Conservation (phyloP, 2,888 invertebrate genomes). For the Piscicola geometra region DNA sequence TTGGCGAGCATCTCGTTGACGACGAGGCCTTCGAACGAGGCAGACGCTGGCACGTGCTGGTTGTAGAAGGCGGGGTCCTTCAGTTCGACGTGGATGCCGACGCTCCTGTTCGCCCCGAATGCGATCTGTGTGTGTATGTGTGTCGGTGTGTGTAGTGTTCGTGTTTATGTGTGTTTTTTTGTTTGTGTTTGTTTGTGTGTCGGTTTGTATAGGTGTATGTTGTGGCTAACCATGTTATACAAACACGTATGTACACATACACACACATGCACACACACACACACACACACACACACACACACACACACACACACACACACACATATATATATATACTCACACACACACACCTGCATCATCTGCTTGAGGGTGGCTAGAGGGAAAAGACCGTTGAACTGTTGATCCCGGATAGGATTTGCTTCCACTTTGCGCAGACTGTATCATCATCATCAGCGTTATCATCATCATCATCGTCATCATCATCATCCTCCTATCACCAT, state of each 20-base stretch:
- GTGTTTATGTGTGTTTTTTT: not conserved
- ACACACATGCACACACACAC: too few species aligned
- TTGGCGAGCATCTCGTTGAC: constrained; percentile 34
- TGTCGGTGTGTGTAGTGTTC: too few species aligned
- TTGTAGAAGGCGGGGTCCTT: constrained; percentile 43
- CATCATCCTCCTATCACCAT: too few species aligned
- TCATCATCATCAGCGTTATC: too few species aligned
- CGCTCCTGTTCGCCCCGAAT: constrained; percentile 30
- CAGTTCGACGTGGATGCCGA: constrained; percentile 42
- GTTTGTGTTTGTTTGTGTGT: not conserved
- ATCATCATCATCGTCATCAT: too few species aligned
- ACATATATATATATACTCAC: not conserved
- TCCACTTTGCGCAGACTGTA: constrained; percentile 40
- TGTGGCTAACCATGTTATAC: too few species aligned
- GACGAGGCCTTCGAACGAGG: constrained; percentile 39
- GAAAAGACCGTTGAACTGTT: constrained; percentile 37
- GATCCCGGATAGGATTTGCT: constrained; percentile 37
- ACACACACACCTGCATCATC: constrained; percentile 29
- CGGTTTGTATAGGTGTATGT: not conserved
- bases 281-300: too few species aligned
- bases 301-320: too few species aligned
- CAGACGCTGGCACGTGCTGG: constrained; percentile 18
- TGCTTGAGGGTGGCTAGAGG: constrained; percentile 41
- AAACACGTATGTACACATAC: too few species aligned
- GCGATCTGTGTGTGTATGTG: constrained; percentile 31